Evolutionary conservation across 2,888 invertebrate genomes (phyloP).

Genomic region (Melanostoma scalare): DNA sequence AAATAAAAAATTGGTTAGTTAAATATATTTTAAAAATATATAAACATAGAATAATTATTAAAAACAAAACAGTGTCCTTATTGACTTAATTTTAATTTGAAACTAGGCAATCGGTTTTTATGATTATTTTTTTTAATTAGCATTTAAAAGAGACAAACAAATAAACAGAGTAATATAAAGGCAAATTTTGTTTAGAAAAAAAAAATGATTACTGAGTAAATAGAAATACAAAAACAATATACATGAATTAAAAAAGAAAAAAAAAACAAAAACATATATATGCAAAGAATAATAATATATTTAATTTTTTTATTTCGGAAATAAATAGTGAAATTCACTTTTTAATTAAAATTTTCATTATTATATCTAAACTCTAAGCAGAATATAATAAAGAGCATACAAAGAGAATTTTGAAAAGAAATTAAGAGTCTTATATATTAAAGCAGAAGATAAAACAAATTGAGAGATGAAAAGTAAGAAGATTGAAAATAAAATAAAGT

Average conservation of each 20-base stretch:
- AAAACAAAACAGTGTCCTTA: slow-evolving; percentile 66
- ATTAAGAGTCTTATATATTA: slow-evolving; percentile 66
- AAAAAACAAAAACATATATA: slow-evolving; percentile 41
- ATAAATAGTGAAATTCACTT: slow-evolving; percentile 71
- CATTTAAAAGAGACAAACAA: slow-evolving; percentile 23
- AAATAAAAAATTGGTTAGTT: slow-evolving; percentile 31
- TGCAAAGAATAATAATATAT: slow-evolving; percentile 54
- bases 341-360: slow-evolving; percentile 71
- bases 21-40: slow-evolving; percentile 46
- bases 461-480: slow-evolving; percentile 45
- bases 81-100: slow-evolving; percentile 60
- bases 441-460: slow-evolving; percentile 55
- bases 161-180: slow-evolving; percentile 53
- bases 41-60: slow-evolving; percentile 41
- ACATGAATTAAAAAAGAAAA: slow-evolving; percentile 54
- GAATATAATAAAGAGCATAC: slow-evolving; percentile 57
- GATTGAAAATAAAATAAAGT: slow-evolving; percentile 69
- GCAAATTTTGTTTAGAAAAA: slow-evolving; percentile 48
- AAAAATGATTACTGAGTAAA: slow-evolving; percentile 62
- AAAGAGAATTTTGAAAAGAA: slow-evolving; percentile 59
- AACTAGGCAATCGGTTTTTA: slow-evolving; percentile 44
- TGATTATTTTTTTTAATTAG: slow-evolving; percentile 29
- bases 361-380: slow-evolving; percentile 69
- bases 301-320: slow-evolving; percentile 61
- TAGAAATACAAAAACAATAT: slow-evolving; percentile 66